phyloP scores from a whole-genome alignment of 64 coral and sea anemone genomes.

The Pocillopora verrucosa region DNA sequence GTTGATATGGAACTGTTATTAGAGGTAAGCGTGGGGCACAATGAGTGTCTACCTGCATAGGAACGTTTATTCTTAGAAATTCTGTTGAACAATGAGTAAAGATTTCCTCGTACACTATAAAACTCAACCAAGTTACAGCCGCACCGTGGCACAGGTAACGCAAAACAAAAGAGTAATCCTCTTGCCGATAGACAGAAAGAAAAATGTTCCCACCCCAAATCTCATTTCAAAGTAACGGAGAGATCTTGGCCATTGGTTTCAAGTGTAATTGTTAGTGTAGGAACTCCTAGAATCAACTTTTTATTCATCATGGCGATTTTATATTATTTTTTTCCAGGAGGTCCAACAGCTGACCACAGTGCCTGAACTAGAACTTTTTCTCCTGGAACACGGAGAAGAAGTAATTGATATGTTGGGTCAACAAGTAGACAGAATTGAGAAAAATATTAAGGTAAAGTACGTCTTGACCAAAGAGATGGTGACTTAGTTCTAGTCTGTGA shows the following conservation, averaged over 20 bases:
- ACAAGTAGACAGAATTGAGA: constrained; percentile 95
- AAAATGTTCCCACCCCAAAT: no score
- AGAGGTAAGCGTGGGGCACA: constrained; percentile 39
- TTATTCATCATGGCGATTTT: background rate
- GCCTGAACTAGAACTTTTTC: constrained; percentile 82
- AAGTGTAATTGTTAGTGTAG: no score
- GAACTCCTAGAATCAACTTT: no score
- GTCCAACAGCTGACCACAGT: constrained; percentile 88
- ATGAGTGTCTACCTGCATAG: background rate
- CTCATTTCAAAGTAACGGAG: no score
- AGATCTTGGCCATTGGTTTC: no score
- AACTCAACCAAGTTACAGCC: no score
- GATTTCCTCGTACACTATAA: no score
- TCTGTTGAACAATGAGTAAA: no score
- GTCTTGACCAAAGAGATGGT: no score
- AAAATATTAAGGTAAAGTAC: constrained; percentile 91
- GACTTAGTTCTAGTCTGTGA: background rate
- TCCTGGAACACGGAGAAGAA: constrained; percentile 98
- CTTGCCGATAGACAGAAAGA: no score
- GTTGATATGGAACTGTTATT: constrained; percentile 84
- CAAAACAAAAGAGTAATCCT: no score
- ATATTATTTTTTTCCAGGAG: constrained; percentile 50
- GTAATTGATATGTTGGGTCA: constrained; percentile 94
- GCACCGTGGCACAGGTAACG: no score
- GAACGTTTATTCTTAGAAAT: background rate